Evolutionary conservation across 2,888 invertebrate genomes (phyloP).

Genomic region (Dichetophora obliterata): DNA sequence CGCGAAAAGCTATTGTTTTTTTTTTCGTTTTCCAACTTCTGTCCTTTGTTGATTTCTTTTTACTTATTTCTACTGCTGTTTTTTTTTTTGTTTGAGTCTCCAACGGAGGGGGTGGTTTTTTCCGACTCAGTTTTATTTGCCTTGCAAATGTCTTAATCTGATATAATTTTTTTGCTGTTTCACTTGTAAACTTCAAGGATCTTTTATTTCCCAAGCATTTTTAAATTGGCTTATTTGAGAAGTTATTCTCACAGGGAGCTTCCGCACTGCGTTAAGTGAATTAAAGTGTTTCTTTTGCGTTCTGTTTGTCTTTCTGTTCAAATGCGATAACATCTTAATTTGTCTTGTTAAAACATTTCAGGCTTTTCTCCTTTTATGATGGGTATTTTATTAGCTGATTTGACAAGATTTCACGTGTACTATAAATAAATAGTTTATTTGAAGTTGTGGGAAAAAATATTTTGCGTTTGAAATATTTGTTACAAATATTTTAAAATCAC

Average conservation of each 20-base stretch:
- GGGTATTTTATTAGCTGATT: neutral
- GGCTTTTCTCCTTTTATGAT: neutral
- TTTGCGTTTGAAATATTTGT: no score
- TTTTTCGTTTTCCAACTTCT: neutral
- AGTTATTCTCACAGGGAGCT: neutral
- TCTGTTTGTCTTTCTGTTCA: conserved; percentile 34
- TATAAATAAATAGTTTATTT: neutral
- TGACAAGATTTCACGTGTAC: neutral
- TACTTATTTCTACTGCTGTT: neutral
- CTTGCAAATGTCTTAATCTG: conserved; percentile 20
- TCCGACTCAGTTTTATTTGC: conserved; percentile 8
- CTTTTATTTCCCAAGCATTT: conserved; percentile 12
- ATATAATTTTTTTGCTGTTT: conserved; percentile 2
- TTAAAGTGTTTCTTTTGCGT: conserved; percentile 32
- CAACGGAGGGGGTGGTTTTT: neutral
- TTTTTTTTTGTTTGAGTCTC: neutral
- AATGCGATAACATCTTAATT: conserved; percentile 38
- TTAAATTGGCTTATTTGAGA: conserved; percentile 33
- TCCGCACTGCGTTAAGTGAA: conserved; percentile 31
- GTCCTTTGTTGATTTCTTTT: neutral
- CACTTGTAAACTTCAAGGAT: conserved; percentile 7
- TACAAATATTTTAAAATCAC: no score
- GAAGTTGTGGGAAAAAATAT: no score
- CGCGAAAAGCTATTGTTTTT: conserved; percentile 26
- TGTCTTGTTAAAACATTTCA: conserved; percentile 21